Evolutionary conservation across 2,113 vertebrate genomes (phyloP), one percentile per base, ranked within the genome.

Genomic region (Edolisoma coerulescens): DNA sequence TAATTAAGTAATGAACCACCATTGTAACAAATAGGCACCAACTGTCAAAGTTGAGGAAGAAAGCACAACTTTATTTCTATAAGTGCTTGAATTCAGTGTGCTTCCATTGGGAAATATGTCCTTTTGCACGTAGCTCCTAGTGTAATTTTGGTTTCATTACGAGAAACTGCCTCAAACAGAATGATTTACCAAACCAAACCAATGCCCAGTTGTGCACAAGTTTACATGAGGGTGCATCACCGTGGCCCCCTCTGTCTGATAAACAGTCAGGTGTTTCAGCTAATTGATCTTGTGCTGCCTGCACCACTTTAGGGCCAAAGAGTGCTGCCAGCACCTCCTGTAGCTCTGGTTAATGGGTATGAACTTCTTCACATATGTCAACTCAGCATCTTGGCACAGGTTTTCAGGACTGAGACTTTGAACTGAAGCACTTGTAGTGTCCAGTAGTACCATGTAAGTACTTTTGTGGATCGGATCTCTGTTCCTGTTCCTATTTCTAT

Each of bases 171-270:
- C 8, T 59, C 16, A 13, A 74, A 45, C 12, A 63, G 54, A 77
- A 45, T 0, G 2, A 77, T 30, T 53, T 60, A n/a, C 28, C 14
- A 60, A 69, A 54, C 7, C 7, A 10, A 71, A 80, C 28, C 15
- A 30, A 39, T 10, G 27, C 15, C 30, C 28, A 60, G 27, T 11
- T 57, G 57, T 39, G 54, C n/a, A 64, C 0, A 3, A 49, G 28
- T 26, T 37, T 45, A 32, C 49, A 24, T 44, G 50, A 52, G 68
- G 59, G 28, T 4, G 26, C 2, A 13, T 47, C 1, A 1, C 35
- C 0, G 0, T 8, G 21, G 28, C 11, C 44, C n/a, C 12, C 42
- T 33, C 50, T 60, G 28, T 41, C 5, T 54, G 56, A 78, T 35
- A n/a, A 75, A 30, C 9, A 54, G 16, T 24, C 0, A 0, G 27